phyloP scores from a whole-genome alignment of 2,888 invertebrate genomes.

The Hemistola chrysoprasaria region DNA sequence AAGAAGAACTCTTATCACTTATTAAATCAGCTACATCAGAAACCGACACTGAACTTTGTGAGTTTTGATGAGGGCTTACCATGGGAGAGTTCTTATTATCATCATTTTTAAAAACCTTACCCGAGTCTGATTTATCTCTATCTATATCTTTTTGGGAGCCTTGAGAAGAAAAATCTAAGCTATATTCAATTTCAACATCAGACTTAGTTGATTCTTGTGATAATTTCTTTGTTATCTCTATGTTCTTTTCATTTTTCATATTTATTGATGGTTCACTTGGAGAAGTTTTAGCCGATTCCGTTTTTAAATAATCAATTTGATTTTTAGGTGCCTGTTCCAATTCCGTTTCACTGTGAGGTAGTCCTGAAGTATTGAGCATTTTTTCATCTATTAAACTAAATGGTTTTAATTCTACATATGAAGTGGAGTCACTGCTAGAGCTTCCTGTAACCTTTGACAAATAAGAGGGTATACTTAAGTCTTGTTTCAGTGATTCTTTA shows the following conservation, averaged over 20 bases:
- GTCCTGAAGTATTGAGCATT: constrained; percentile 55
- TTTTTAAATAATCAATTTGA: constrained; percentile 33
- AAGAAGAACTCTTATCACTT: constrained; percentile 60
- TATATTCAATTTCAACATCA: constrained; percentile 62
- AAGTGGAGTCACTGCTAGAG: constrained; percentile 71
- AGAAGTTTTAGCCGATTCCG: constrained; percentile 42
- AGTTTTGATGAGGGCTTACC: constrained; percentile 53
- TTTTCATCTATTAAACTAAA: constrained; percentile 56
- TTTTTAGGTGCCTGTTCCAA: constrained; percentile 31
- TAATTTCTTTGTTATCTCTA: constrained; percentile 35
- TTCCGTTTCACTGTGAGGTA: constrained; percentile 35
- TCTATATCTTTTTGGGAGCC: constrained; percentile 42
- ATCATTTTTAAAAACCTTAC: constrained; percentile 28
- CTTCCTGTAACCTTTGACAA: constrained; percentile 45
- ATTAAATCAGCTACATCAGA: constrained; percentile 74
- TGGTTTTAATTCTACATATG: constrained; percentile 68
- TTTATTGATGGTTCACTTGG: constrained; percentile 48
- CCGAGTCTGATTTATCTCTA: constrained; percentile 17
- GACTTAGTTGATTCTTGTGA: constrained; percentile 44
- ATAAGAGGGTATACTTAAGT: constrained; percentile 31
- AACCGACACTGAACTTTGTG: constrained; percentile 67
- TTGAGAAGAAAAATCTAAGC: constrained; percentile 64
- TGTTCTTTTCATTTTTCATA: constrained; percentile 36
- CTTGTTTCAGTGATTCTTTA: constrained; percentile 21
- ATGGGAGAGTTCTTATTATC: constrained; percentile 36